Base-by-base conservation (phyloP, 2,797 vertebrate genomes). In the Galagoides demidoff region DNA sequence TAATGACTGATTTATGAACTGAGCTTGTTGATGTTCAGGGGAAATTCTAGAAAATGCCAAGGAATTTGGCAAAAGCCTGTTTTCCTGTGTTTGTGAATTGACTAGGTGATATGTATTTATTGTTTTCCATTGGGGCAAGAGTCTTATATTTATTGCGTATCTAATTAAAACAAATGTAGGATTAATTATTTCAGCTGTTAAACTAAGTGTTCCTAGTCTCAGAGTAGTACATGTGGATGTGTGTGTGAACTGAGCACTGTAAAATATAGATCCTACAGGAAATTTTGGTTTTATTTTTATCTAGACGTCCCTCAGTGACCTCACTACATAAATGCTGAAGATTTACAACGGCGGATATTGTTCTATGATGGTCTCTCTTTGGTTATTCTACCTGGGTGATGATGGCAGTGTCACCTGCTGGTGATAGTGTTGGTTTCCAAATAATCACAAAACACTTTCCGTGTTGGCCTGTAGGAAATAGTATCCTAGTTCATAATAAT, bases 151-250 rank as follows among this genome's bases (percentile, higher is more conserved):
- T 59, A 45, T 39, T 90, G 77, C 61, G 68, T n/a, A 57, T 29
- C 66, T 82, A 71, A 89, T 90, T 92, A 77, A 85, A 95, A 83
- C 63, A 11, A 78, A 34, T 68, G 20, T 68, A 31, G 4, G 27
- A 37, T 91, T 79, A 88, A 81, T 76, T 77, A 81, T 86, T 95
- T 95, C 81, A 90, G 4, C 66, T 76, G 10, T 37, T 64, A 52
- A 66, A n/a, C 31, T n/a, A n/a, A 76, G 7, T 85, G 16, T 85
- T 63, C 16, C 27, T 81, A 17, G 7, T 87, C 31, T 86, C 71
- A 39, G n/a, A 74, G 45, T 34, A 81, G n/a, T 61, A 45, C 37
- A 6, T 17, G 19, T 52, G 22, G 37, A 2, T 7, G 2, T 2
- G 2, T 23, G 10, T 57, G 7, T 70, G 31, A 85, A 29, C 8